These are phyloP conservation scores for Agelas oroides DNA, from an alignment of 37 sponge, comb jelly and placozoan species.

Conservation along the genomic window DNA sequence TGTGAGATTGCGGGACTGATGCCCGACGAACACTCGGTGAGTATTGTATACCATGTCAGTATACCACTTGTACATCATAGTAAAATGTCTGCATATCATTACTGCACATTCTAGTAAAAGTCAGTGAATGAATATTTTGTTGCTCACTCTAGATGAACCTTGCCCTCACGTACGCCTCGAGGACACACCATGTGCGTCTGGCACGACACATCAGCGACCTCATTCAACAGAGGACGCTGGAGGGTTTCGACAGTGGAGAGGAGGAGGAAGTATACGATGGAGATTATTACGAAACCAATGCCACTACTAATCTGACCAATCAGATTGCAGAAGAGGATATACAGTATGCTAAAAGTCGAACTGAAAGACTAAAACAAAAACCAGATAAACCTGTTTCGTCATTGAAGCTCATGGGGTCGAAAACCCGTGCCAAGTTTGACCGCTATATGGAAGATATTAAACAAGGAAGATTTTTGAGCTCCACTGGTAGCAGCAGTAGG, in stretches of 20 bases:
- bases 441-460: no score
- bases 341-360: neutral
- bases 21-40: constrained; percentile 69
- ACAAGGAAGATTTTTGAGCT: no score
- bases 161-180: constrained; percentile 75
- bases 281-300: neutral
- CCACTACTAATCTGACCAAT: neutral
- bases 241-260: neutral
- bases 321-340: neutral
- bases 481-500: no score
- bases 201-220: constrained; percentile 67
- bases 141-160: constrained; percentile 60
- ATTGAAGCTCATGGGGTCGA: no score
- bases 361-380: neutral
- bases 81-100: no score
- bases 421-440: no score
- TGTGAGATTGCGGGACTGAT: constrained; percentile 66
- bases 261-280: constrained; percentile 10
- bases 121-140: no score
- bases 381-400: neutral
- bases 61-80: neutral
- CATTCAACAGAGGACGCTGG: constrained; percentile 37
- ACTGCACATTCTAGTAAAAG: neutral
- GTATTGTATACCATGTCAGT: neutral
- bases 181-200: constrained; percentile 45